Evolutionary conservation across 2,888 invertebrate genomes (phyloP).

Genomic region (Chrysopilus asiliformis): DNA sequence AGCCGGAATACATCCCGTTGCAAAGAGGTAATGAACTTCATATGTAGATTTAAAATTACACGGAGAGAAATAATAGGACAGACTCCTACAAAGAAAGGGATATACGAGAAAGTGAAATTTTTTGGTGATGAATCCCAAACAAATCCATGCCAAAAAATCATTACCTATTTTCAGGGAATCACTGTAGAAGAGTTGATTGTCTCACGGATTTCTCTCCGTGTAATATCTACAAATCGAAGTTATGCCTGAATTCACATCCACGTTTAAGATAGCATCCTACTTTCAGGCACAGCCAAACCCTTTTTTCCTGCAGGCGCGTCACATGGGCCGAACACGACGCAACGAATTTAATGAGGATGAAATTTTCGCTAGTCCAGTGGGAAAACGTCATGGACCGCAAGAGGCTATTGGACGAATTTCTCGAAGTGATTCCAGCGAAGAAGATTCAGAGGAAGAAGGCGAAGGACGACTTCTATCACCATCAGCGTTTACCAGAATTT

Average conservation of each 20-base stretch:
- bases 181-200: too few species aligned
- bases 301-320: conserved; percentile 18
- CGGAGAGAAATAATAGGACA: too few species aligned
- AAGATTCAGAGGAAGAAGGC: conserved; percentile 18
- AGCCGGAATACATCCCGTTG: conserved; percentile 9
- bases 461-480: conserved; percentile 44
- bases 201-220: too few species aligned
- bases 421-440: conserved; percentile 16
- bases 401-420: neutral
- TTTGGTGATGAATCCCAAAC: too few species aligned
- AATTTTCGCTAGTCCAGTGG: conserved; percentile 6
- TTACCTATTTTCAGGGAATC: too few species aligned
- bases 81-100: too few species aligned
- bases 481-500: conserved; percentile 47
- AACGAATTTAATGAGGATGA: conserved; percentile 8
- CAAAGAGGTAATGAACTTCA: conserved; percentile 9
- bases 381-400: conserved; percentile 2
- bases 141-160: too few species aligned
- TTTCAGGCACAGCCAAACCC: conserved; percentile 30
- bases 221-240: conserved; percentile 1
- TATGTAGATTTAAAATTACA: too few species aligned
- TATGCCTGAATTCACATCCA: conserved; percentile 20
- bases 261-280: conserved; percentile 37
- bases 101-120: too few species aligned
- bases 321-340: conserved; percentile 5